Conservation (phyloP, 2,888 invertebrate genomes). For the Agrotis exclamationis region DNA sequence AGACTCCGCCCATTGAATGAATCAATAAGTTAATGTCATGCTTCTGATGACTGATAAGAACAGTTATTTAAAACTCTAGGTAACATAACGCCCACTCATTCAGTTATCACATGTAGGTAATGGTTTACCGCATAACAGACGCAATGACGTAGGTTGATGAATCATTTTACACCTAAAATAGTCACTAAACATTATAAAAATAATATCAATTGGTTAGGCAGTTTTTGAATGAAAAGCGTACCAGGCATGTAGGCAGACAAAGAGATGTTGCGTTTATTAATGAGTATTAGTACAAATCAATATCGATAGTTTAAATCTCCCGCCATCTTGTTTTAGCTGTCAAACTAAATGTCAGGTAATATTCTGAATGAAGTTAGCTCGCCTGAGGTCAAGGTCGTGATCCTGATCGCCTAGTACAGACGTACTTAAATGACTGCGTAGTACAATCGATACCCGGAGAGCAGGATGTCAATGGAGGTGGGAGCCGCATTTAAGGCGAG, state of each 20-base stretch:
- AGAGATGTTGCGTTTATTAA: background rate
- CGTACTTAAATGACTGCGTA: conserved; percentile 3
- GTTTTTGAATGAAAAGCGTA: background rate
- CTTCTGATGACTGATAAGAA: conserved; percentile 19
- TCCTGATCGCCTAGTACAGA: conserved; percentile 11
- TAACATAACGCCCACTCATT: conserved; percentile 23
- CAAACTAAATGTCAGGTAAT: conserved; percentile 27
- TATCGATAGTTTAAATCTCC: background rate
- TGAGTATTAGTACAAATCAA: background rate
- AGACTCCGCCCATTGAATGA: background rate
- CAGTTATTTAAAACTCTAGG: conserved; percentile 6
- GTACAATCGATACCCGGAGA: conserved; percentile 30
- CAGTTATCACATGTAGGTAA: conserved; percentile 1
- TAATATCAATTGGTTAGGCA: background rate
- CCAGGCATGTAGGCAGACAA: too few relatives aligned
- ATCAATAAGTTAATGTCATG: conserved; percentile 29
- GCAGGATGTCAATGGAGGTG: conserved; percentile 28
- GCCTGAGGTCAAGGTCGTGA: conserved; percentile 20
- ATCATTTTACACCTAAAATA: too few relatives aligned
- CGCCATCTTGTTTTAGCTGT: conserved; percentile 30
- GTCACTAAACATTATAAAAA: background rate
- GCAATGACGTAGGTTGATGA: background rate
- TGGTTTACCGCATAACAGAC: conserved; percentile 6
- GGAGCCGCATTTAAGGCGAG: conserved; percentile 32
- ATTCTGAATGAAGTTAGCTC: conserved; percentile 28